Base-by-base conservation (phyloP, 1,140 invertebrate species). In the Drosophila nigromelanica region DNA sequence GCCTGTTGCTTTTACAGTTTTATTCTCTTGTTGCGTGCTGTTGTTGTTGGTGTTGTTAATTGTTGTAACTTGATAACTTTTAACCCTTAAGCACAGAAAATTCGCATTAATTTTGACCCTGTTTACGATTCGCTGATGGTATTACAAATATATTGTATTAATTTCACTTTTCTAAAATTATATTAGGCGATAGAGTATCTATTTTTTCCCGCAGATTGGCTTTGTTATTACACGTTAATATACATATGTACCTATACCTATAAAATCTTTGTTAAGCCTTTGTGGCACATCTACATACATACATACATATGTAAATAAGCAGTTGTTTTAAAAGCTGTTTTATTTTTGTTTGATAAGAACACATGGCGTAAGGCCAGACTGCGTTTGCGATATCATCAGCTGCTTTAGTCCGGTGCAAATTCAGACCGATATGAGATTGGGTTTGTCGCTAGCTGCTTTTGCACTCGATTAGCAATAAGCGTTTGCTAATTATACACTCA, bases 371-470 rank as follows among this genome's bases (percentile, higher is more conserved):
- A 3, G 15, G 10, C 18, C 40, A 37, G 14, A 12, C 5, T 42
- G 14, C 6, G 48, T 33, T 14, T 63, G 58, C 10, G 37, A 40
- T 77, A 77, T 77, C 75, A 77, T 78, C 75, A 77, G 75, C 59
- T 72, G 73, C 33, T 54, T 39, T 6, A 2, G 37, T 33, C 11
- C 75, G 54, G 56, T 43, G 39, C 48, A 45, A 55, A 67, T 48
- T 78, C 51, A 68, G 42, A 15, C 8, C 8, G 15, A 18, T 21
- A 1, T 45, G 10, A 18, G 15, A 15, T 45, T 45, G 3, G 15
- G 6, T 18, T 6, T 42, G 35, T 35, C 3, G 37, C 15, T 43
- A 24, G 35, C 14, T 43, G 51, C 40, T 30, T 14, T 14, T 8
- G 24, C 18, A 27, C 6, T 14, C 6, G 47, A 48, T 50, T 21